Percentiles rank a stretch among this genome's conserved stretches.
phyloP scores from a whole-genome alignment of 2,888 invertebrate species.

The Malacosoma neustria region DNA sequence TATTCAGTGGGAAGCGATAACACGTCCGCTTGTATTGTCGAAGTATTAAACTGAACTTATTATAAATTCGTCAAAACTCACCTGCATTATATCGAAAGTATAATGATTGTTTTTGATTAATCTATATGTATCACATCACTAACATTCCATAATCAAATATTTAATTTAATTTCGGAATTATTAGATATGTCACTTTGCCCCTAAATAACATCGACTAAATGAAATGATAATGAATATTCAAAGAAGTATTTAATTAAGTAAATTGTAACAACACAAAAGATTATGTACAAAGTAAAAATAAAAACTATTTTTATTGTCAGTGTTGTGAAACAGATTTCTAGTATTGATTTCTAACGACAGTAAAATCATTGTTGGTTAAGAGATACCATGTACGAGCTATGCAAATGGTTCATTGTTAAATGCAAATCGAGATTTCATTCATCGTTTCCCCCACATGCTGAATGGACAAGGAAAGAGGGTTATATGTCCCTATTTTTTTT shows the following conservation, averaged over 20 bases:
- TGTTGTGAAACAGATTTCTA: conserved; percentile 55
- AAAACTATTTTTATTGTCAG: conserved; percentile 1
- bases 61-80: conserved; percentile 58
- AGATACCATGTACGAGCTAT: conserved; percentile 33
- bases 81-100: conserved; percentile 38
- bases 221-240: neutral
- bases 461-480: conserved; percentile 6
- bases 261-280: neutral
- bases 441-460: conserved; percentile 17
- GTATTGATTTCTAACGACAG: conserved; percentile 60
- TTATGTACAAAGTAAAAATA: conserved; percentile 8
- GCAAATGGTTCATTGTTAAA: conserved; percentile 60
- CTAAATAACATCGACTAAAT: too few relatives aligned
- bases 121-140: neutral
- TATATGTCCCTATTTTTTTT: too few relatives aligned
- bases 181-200: too few relatives aligned
- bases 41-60: conserved; percentile 38
- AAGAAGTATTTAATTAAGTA: neutral
- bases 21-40: conserved; percentile 49
- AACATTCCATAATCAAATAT: conserved; percentile 2
- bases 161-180: conserved; percentile 1
- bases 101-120: conserved; percentile 29
- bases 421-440: conserved; percentile 69
- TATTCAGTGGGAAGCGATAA: conserved; percentile 44
- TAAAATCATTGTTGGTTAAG: conserved; percentile 55